Evolutionary conservation across 2,113 vertebrate species (phyloP).

Genomic region (Nansenia antarctica): DNA sequence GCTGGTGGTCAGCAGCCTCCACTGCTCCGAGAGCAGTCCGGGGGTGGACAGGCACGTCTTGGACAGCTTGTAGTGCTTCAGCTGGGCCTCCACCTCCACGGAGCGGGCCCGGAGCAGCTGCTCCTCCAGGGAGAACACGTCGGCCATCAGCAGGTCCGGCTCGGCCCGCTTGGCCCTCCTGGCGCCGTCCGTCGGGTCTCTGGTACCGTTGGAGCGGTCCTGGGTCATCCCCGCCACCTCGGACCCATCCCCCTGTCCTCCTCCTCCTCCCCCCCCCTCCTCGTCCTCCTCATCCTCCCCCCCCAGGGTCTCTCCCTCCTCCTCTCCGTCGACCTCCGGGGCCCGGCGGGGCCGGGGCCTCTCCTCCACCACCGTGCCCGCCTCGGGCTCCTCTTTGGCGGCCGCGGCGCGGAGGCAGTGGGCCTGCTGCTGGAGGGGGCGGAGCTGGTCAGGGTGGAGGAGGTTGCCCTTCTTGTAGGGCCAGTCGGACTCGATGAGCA

Average conservation of each 20-base stretch:
- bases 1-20: conserved; percentile 79
- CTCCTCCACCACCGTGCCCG: conserved; percentile 45
- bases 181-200: conserved; percentile 41
- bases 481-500: conserved; percentile 94
- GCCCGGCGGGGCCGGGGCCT: conserved; percentile 37
- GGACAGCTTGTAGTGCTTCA: conserved; percentile 80
- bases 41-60: conserved; percentile 76
- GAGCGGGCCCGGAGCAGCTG: conserved; percentile 72
- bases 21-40: conserved; percentile 81
- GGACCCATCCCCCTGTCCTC: conserved; percentile 48
- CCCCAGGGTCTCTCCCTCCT: conserved; percentile 53
- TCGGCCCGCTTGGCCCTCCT: conserved; percentile 77
- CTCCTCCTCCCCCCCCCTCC: conserved; percentile 56
- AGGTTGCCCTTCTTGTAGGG: conserved; percentile 87
- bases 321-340: conserved; percentile 71
- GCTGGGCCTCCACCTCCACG: conserved; percentile 78
- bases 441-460: conserved; percentile 80
- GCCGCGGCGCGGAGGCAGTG: conserved; percentile 31
- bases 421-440: conserved; percentile 75
- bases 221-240: conserved; percentile 41
- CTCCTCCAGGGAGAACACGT: conserved; percentile 82
- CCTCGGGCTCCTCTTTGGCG: conserved; percentile 57
- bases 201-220: conserved; percentile 22
- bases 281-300: conserved; percentile 43
- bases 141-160: conserved; percentile 79